Conservation (phyloP, 1,140 invertebrate species). For the Olivierus martensii region DNA sequence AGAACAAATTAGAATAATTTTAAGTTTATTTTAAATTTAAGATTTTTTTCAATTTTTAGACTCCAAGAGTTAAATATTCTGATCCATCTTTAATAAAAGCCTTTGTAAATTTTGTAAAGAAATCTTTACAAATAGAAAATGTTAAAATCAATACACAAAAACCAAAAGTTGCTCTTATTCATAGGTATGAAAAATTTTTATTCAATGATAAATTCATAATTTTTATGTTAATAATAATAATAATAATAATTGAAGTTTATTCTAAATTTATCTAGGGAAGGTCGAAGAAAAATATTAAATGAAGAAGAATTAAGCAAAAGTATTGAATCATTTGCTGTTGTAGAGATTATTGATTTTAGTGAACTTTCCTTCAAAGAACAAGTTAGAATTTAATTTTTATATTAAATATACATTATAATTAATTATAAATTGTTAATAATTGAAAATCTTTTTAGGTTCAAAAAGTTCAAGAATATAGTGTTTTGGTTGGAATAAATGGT, state of each 20-base stretch:
- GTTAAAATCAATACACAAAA: not conserved
- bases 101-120: conserved; percentile 11
- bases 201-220: not conserved
- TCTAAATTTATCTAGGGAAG: conserved; percentile 9
- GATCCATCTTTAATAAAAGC: conserved; percentile 5
- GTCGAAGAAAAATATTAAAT: conserved; percentile 20
- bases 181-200: conserved; percentile 6
- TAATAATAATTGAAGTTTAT: too few relatives aligned
- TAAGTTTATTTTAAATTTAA: not conserved
- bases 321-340: conserved; percentile 7
- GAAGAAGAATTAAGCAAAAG: conserved; percentile 17
- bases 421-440: too few relatives aligned
- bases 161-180: conserved; percentile 11
- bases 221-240: too few relatives aligned
- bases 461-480: conserved; percentile 19
- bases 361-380: conserved; percentile 18
- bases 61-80: conserved; percentile 13
- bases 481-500: conserved; percentile 22
- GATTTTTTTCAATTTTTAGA: not conserved
- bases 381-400: conserved; percentile 5
- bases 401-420: too few relatives aligned
- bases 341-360: conserved; percentile 19
- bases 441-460: conserved; percentile 14
- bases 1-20: too few relatives aligned
- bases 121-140: conserved; percentile 5